These are phyloP conservation scores for Diorhabda carinulata DNA, from an alignment of 1,140 invertebrate species.

Conservation along the genomic window DNA sequence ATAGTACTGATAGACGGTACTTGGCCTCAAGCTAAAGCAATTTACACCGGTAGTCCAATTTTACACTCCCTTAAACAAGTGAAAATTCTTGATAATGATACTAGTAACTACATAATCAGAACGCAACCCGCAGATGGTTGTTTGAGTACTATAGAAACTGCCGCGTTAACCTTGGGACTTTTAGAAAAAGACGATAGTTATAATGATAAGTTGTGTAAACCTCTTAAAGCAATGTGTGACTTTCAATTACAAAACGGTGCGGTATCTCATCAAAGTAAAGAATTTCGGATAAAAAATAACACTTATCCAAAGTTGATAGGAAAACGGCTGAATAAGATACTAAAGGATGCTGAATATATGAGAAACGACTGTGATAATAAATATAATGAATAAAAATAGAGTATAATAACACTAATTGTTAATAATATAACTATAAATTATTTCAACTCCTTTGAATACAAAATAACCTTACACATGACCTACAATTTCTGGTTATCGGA, in stretches of 20 bases:
- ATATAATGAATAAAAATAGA: too few relatives aligned
- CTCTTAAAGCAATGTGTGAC: constrained; percentile 77
- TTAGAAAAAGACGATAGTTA: constrained; percentile 69
- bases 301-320: constrained; percentile 80
- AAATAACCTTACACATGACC: too few relatives aligned
- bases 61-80: constrained; percentile 67
- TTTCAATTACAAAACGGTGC: constrained; percentile 87
- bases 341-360: constrained; percentile 38
- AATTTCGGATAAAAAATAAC: constrained; percentile 81
- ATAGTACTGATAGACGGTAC: constrained; percentile 88
- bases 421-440: too few relatives aligned
- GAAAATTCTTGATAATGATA: constrained; percentile 66
- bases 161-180: constrained; percentile 73
- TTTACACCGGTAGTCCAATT: constrained; percentile 69
- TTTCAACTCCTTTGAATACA: too few relatives aligned
- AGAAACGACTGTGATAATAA: constrained; percentile 3
- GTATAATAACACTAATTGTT: too few relatives aligned
- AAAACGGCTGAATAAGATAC: constrained; percentile 63
- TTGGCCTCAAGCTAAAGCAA: constrained; percentile 89
- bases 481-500: too few relatives aligned
- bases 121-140: constrained; percentile 90
- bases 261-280: constrained; percentile 88
- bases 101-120: constrained; percentile 86
- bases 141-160: constrained; percentile 87
- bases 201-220: constrained; percentile 66